These are phyloP conservation scores for Gortyna flavago DNA, from an alignment of 2,888 invertebrate species.

Conservation along the genomic window DNA sequence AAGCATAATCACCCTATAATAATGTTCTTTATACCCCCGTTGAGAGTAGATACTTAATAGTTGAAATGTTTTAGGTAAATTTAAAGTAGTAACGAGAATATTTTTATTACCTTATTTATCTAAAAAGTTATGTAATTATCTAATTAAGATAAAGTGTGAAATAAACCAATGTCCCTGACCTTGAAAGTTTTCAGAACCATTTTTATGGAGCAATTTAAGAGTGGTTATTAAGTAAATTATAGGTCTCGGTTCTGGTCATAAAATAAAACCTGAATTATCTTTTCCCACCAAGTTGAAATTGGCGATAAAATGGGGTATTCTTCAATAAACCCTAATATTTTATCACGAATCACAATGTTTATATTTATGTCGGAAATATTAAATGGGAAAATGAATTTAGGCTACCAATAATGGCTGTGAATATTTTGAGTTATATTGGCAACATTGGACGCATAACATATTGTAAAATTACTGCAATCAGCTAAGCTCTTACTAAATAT, in stretches of 20 bases:
- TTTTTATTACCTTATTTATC: slow-evolving; percentile 4
- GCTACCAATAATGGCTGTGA: neutral
- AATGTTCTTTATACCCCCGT: neutral
- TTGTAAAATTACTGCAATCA: neutral
- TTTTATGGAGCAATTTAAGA: slow-evolving; percentile 48
- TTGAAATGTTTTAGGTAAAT: slow-evolving; percentile 1
- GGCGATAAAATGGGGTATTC: slow-evolving; percentile 56
- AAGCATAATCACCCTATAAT: too few relatives aligned
- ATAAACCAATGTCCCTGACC: slow-evolving; percentile 1
- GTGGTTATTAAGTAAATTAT: slow-evolving; percentile 54
- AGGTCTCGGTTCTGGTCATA: slow-evolving; percentile 51
- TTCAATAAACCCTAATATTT: slow-evolving; percentile 59
- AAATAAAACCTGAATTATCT: slow-evolving; percentile 61
- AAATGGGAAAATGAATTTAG: slow-evolving; percentile 23
- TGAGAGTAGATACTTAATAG: too few relatives aligned
- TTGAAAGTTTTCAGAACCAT: slow-evolving; percentile 20
- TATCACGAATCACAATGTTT: slow-evolving; percentile 55
- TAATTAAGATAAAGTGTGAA: slow-evolving; percentile 10
- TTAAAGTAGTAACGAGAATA: neutral
- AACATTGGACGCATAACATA: slow-evolving; percentile 1
- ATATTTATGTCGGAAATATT: slow-evolving; percentile 17
- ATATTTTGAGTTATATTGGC: neutral
- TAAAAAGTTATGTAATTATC: slow-evolving; percentile 22
- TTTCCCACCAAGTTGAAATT: slow-evolving; percentile 49
- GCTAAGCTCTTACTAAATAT: neutral